These are phyloP conservation scores for Melozone crissalis DNA, from an alignment of 2,113 vertebrate genomes.

Conservation along the genomic window DNA sequence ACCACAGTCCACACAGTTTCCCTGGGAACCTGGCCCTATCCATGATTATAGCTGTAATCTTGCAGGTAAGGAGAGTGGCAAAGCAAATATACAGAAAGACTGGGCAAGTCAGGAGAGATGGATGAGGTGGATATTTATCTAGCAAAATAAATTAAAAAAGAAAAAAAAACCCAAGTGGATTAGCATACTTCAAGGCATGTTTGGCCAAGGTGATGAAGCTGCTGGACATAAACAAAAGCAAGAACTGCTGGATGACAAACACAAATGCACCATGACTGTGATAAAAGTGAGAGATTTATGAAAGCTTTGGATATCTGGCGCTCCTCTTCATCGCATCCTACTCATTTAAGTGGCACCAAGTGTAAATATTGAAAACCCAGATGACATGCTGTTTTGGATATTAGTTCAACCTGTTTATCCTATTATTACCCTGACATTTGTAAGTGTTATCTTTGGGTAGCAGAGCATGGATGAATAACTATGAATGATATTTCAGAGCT, in stretches of 20 bases:
- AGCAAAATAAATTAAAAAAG: background rate
- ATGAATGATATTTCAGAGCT: constrained; percentile 40
- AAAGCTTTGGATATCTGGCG: background rate
- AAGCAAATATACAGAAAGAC: background rate
- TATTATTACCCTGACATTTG: constrained; percentile 46
- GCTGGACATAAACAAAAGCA: background rate
- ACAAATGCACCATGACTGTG: background rate
- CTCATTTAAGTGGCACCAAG: constrained; percentile 18
- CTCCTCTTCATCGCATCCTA: background rate
- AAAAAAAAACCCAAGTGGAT: background rate
- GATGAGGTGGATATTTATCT: background rate
- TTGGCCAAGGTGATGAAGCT: background rate
- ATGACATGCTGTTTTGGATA: constrained; percentile 41
- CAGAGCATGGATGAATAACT: constrained; percentile 37
- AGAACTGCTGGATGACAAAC: background rate
- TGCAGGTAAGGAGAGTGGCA: background rate
- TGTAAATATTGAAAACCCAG: constrained; percentile 31
- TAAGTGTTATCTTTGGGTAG: constrained; percentile 43
- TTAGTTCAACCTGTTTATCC: constrained; percentile 60
- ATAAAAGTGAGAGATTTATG: background rate
- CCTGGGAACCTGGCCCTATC: background rate
- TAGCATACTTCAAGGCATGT: background rate
- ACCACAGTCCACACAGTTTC: background rate
- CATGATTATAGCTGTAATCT: background rate
- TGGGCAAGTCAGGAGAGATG: background rate